A percentile compares a stretch with the other conserved stretches of the same genome.
Conservation (phyloP, 2,113 vertebrate species). For the Istiophorus platypterus region DNA sequence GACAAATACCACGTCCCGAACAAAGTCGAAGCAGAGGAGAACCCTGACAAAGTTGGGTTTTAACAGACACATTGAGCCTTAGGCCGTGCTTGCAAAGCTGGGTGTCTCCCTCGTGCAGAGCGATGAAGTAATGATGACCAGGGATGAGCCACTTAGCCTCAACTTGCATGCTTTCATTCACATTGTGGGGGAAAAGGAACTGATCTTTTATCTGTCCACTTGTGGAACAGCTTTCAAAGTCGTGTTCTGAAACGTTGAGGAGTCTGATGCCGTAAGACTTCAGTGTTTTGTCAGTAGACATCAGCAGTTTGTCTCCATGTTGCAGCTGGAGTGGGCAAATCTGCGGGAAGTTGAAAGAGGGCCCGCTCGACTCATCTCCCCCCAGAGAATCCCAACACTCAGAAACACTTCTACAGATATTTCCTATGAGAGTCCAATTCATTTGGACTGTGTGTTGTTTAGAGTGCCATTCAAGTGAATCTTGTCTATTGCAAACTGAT, state of each 20-base stretch:
- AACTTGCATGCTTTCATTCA: slow-evolving; percentile 79
- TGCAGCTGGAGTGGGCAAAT: slow-evolving; percentile 90
- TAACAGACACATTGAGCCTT: slow-evolving; percentile 86
- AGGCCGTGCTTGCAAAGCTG: slow-evolving; percentile 85
- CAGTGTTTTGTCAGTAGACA: slow-evolving; percentile 83
- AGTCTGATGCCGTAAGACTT: slow-evolving; percentile 84
- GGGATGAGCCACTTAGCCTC: slow-evolving; percentile 82
- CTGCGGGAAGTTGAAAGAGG: slow-evolving; percentile 77
- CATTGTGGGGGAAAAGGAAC: slow-evolving; percentile 77
- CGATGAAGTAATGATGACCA: slow-evolving; percentile 88
- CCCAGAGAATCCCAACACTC: slow-evolving; percentile 82
- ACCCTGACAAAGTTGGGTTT: slow-evolving; percentile 83
- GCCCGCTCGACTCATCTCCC: slow-evolving; percentile 11
- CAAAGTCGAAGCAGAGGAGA: slow-evolving; percentile 81
- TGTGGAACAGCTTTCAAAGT: slow-evolving; percentile 84
- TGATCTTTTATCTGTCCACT: slow-evolving; percentile 65
- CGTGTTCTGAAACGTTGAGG: slow-evolving; percentile 84
- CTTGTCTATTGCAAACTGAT: slow-evolving; percentile 74
- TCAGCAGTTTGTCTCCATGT: slow-evolving; percentile 84
- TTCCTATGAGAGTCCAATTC: slow-evolving; percentile 84
- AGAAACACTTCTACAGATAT: slow-evolving; percentile 77
- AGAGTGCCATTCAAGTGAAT: slow-evolving; percentile 79
- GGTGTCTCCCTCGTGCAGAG: slow-evolving; percentile 69
- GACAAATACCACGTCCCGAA: slow-evolving; percentile 87
- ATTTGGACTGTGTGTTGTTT: slow-evolving; percentile 70